Evolutionary conservation across 2,888 invertebrate genomes (phyloP), one percentile per base, ranked within the genome.

Genomic region (Philonicus albiceps): DNA sequence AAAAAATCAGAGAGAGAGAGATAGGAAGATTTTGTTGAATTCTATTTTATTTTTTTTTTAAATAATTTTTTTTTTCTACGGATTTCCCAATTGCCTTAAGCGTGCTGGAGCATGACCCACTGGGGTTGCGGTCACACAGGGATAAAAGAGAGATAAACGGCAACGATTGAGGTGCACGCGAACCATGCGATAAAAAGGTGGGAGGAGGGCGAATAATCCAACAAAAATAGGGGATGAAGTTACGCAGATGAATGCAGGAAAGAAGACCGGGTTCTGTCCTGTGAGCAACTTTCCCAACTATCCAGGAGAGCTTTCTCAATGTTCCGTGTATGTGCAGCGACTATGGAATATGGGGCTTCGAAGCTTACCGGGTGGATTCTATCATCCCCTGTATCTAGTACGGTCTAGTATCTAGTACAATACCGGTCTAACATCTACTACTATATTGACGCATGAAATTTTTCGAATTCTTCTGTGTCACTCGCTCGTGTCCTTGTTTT

Each of bases 391-490:
- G 5, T 43, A 49, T 49, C 49, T 49, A 80, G 80, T 80, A n/a
- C 30, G 0, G 30, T 43, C 16, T 16, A 3, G 3, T 16, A 30
- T 81, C 81, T 81, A 55, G 55, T 55, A 81, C 81, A 55, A 81
- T 13, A 81, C 19, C 55, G 13, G 27, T n/a, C 16, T 30, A 13
- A 2, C 22, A 74, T 81, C 49, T 81, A 81, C 55, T 81, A 81
- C 81, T n/a, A n/a, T n/a, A n/a, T 81, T 53, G 27, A 34, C 64
- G 81, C 30, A 55, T 31, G 64, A 64, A n/a, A 81, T 81, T n/a
- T 76, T 43, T 78, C 78, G 78, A 78, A 78, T 27, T 43, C 49
- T 43, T 78, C 49, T 53, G n/a, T 37, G 55, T 81, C 81, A 22
- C 13, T 31, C 34, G 53, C 27, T 31, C 64, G 55, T 81, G 64